Percentiles rank a stretch among this genome's conserved stretches.
These are phyloP conservation scores for Drosophila athabasca DNA, from an alignment of 1,140 invertebrate species.

Conservation along the genomic window DNA sequence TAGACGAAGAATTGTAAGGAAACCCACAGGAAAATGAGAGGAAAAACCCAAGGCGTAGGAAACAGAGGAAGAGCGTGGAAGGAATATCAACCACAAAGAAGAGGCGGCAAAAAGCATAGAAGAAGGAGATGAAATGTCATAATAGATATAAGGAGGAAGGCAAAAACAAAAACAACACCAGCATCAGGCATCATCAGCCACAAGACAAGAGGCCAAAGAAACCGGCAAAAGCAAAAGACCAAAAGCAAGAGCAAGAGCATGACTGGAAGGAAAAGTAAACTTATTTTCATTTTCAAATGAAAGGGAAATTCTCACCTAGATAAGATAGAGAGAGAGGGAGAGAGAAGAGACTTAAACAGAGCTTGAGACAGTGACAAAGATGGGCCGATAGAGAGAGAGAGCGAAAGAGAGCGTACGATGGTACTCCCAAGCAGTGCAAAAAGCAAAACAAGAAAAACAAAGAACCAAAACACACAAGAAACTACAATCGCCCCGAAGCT, in stretches of 20 bases:
- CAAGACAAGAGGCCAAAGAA: conserved; percentile 1
- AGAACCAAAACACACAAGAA: conserved; percentile 16
- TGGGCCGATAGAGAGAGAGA: conserved; percentile 20
- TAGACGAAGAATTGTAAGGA: too few species aligned
- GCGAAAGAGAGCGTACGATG: not conserved
- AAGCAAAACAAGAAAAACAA: conserved; percentile 18
- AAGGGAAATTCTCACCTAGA: conserved; percentile 83
- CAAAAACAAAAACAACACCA: not conserved
- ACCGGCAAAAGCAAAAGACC: conserved; percentile 26
- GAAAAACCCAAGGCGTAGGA: too few species aligned
- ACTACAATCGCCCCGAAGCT: not conserved
- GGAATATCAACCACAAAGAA: conserved; percentile 25
- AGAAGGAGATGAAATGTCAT: too few species aligned
- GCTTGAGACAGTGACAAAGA: not conserved
- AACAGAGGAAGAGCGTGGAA: too few species aligned
- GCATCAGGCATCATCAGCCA: not conserved
- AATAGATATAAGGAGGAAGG: too few species aligned
- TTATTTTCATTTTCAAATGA: conserved; percentile 83
- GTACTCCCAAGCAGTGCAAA: conserved; percentile 6
- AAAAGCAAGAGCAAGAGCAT: conserved; percentile 14
- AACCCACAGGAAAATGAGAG: too few species aligned
- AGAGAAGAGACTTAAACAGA: conserved; percentile 5
- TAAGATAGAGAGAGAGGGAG: conserved; percentile 46
- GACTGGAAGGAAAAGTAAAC: conserved; percentile 75
- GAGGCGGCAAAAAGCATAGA: conserved; percentile 1